phyloP scores from a whole-genome alignment of 2,888 invertebrate genomes.

The Agrochola macilenta region DNA sequence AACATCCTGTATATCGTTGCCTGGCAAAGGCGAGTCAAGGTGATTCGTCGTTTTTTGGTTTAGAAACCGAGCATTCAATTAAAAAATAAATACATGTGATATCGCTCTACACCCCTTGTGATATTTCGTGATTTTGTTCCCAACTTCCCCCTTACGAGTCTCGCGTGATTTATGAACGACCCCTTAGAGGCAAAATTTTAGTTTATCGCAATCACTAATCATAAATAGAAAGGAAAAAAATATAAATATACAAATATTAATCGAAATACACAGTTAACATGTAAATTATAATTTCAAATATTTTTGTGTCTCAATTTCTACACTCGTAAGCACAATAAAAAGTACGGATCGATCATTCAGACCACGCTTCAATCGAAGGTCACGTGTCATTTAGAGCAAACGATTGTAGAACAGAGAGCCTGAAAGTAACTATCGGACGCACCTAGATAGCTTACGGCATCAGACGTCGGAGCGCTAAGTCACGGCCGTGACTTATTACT shows the following conservation, averaged over 20 bases:
- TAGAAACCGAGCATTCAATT: too few species aligned
- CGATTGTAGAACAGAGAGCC: constrained; percentile 14
- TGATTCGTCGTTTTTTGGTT: too few species aligned
- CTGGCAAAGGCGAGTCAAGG: too few species aligned
- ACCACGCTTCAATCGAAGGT: background rate
- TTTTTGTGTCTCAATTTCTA: constrained; percentile 13
- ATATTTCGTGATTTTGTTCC: too few species aligned
- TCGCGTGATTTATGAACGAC: too few species aligned
- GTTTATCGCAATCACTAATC: background rate
- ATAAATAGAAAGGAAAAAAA: background rate
- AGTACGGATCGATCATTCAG: background rate
- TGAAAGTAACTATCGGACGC: constrained; percentile 29
- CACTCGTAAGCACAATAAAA: constrained; percentile 18
- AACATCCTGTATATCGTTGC: too few species aligned
- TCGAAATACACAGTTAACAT: constrained; percentile 30
- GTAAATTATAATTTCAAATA: constrained; percentile 6
- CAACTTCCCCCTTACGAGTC: too few species aligned
- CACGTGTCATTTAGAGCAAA: background rate
- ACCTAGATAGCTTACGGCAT: background rate
- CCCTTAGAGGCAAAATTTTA: too few species aligned
- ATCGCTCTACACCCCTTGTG: too few species aligned
- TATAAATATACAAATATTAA: background rate
- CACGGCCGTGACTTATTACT: background rate
- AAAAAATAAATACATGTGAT: too few species aligned
- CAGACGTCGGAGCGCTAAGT: background rate